Conservation (phyloP, 2,113 vertebrate genomes). For the Megaptera novaeangliae region DNA sequence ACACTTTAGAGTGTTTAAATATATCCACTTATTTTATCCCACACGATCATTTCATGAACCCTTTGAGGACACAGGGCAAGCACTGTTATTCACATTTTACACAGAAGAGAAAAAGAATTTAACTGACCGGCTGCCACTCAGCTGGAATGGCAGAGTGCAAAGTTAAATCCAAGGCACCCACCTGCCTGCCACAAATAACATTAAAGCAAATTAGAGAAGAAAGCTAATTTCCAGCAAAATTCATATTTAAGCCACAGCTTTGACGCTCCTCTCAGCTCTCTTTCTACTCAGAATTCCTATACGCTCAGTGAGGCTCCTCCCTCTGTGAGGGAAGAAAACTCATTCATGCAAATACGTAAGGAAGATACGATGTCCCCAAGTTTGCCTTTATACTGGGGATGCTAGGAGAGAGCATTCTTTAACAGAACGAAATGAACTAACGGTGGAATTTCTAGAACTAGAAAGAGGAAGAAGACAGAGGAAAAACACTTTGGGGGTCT, state of each 20-base stretch:
- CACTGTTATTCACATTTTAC: conserved; percentile 8
- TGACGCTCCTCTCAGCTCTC: background rate
- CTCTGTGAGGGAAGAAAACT: background rate
- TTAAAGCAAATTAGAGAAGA: background rate
- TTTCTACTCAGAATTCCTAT: background rate
- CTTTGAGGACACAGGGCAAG: background rate
- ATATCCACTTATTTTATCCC: background rate
- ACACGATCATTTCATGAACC: background rate
- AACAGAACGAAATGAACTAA: background rate
- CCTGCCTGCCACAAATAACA: background rate
- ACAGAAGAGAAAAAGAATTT: background rate
- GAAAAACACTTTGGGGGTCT: background rate
- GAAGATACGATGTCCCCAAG: background rate
- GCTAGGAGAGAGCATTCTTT: background rate
- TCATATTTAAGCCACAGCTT: background rate
- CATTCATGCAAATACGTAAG: background rate
- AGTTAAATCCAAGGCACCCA: background rate
- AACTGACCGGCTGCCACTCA: background rate
- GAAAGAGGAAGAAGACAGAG: background rate
- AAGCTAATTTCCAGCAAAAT: background rate
- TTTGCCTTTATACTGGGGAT: background rate
- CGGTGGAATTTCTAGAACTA: background rate
- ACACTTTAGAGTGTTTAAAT: background rate
- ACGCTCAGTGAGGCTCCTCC: background rate
- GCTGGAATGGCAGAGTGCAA: background rate